Base-by-base conservation (phyloP, 2,113 vertebrate species). In the Phaethon lepturus region DNA sequence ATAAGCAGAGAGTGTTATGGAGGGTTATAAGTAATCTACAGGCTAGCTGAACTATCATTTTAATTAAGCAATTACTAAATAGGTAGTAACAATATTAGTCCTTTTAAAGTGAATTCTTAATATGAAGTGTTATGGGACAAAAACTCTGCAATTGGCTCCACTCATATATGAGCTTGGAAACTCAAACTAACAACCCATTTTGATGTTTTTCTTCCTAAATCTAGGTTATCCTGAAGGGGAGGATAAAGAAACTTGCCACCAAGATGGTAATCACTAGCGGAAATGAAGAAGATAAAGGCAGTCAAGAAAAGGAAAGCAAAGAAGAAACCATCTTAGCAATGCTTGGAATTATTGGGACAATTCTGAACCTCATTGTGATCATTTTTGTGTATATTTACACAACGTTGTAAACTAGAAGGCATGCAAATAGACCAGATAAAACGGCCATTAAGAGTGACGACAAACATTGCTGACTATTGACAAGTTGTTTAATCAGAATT, bases 351-450 rank as follows among this genome's bases (percentile, higher is more conserved):
- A 99, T 99, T 25, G 99, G 99, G 96, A 99, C 99, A 93, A 99
- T 99, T 94, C 98, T 99, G 84, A 99, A 99, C 97, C 98, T 99
- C 53, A 98, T 99, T 11, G 99, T 99, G 86, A 99, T 99, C 89
- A 99, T 99, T 95, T 99, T 99, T 92, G 99, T 99, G 78, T 99
- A 99, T 97, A 99, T 99, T 92, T 99, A 99, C 97, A 99, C 99
- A 80, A 99, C 99, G 0, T 95, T 99, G 96, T 99, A 98, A 98
- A 78, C 13, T 91, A 55, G 78, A 73, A 93, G 93, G 88, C 83
- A n/a, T 83, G 29, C 28, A 73, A 33, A 26, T 83, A 78, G 80
- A 78, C 84, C 96, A 88, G 94, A 93, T 80, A 94, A 96, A 96
- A 90, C 0, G 12, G 76, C 95, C 92, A 80, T 82, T 91, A 92